Evolutionary conservation across 2,888 invertebrate species (phyloP).

Genomic region (Nebria brevicollis): DNA sequence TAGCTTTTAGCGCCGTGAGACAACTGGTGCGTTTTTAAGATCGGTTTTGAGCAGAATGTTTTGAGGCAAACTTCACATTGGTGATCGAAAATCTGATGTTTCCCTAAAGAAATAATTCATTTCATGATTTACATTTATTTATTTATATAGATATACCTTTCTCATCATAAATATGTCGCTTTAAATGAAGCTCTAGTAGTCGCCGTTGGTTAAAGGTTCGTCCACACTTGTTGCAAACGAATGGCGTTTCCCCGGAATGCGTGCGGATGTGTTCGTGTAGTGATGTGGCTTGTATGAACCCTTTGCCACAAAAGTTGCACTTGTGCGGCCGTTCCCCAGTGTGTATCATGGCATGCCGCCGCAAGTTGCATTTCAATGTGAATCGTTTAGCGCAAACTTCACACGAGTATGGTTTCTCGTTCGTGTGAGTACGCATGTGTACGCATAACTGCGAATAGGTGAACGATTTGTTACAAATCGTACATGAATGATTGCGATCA

Average conservation of each 20-base stretch:
- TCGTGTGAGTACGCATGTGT: slow-evolving; percentile 31
- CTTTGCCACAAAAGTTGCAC: slow-evolving; percentile 34
- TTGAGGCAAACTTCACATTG: slow-evolving; percentile 2
- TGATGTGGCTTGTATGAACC: slow-evolving; percentile 22
- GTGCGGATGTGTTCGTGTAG: slow-evolving; percentile 22
- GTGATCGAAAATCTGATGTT: not conserved
- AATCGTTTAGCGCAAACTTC: slow-evolving; percentile 21
- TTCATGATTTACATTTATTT: too few relatives aligned
- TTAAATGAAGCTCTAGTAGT: slow-evolving; percentile 14
- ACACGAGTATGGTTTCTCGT: slow-evolving; percentile 23
- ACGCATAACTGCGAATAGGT: slow-evolving; percentile 14
- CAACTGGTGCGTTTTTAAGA: slow-evolving; percentile 10
- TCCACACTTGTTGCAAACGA: slow-evolving; percentile 28
- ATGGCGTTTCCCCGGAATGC: slow-evolving; percentile 28
- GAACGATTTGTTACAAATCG: slow-evolving; percentile 26
- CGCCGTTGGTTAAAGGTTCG: slow-evolving; percentile 16
- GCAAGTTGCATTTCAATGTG: slow-evolving; percentile 51
- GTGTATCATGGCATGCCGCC: slow-evolving; percentile 53
- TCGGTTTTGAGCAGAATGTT: not conserved
- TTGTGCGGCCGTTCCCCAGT: slow-evolving; percentile 28
- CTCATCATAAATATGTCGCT: slow-evolving; percentile 4
- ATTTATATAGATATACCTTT: not conserved
- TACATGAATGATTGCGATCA: slow-evolving; percentile 18
- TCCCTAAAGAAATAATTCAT: not conserved
- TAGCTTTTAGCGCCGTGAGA: slow-evolving; percentile 8